Evolutionary conservation across 2,113 vertebrate genomes (phyloP).

Genomic region (Xenopus borealis): DNA sequence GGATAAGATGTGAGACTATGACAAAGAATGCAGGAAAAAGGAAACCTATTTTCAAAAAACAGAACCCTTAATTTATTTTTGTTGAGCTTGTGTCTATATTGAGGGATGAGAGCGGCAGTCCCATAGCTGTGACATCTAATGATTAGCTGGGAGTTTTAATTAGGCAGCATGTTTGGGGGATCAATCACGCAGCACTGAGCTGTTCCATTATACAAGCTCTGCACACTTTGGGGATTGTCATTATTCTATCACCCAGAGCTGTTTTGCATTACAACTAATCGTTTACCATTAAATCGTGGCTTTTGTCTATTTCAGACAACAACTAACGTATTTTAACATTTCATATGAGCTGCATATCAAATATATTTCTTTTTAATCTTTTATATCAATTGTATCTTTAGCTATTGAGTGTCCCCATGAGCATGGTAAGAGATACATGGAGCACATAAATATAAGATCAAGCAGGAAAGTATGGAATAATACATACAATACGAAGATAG

Average conservation of each 20-base stretch:
- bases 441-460: no score
- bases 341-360: no score
- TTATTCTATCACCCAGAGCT: conserved; percentile 14
- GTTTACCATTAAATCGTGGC: background rate
- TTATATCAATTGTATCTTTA: no score
- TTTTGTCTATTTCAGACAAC: background rate
- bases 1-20: no score
- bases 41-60: background rate
- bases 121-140: conserved; percentile 36
- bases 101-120: background rate
- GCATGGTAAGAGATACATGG: no score
- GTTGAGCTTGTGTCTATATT: background rate
- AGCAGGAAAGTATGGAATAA: no score
- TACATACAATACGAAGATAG: no score
- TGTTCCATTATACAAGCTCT: conserved; percentile 5
- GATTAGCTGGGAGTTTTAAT: conserved; percentile 31
- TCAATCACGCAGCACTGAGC: conserved; percentile 10
- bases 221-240: conserved; percentile 13
- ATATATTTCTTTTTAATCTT: no score
- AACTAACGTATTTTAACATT: no score
- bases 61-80: conserved; percentile 1
- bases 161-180: conserved; percentile 18
- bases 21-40: no score
- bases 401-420: no score
- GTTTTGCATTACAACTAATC: conserved; percentile 24